A percentile compares a stretch with the other conserved stretches of the same genome.
phyloP scores from a whole-genome alignment of 2,797 vertebrate genomes.

The Harpagifer antarcticus region DNA sequence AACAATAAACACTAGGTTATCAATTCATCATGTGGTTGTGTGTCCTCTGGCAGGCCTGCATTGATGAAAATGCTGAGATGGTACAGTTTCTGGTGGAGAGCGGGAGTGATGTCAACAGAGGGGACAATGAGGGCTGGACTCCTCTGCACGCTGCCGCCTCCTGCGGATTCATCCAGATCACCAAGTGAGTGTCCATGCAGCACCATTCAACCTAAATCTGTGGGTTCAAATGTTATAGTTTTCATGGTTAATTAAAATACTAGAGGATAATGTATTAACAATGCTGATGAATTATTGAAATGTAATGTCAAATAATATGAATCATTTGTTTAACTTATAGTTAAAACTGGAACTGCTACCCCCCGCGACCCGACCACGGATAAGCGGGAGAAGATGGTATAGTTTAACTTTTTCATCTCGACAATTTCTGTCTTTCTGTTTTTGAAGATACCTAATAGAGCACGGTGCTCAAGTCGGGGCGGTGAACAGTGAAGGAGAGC shows the following conservation, averaged over 20 bases:
- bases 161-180: conserved; percentile 86
- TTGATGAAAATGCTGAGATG: conserved; percentile 90
- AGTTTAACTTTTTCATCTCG: not conserved
- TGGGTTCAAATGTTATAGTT: not conserved
- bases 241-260: not conserved
- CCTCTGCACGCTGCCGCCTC: conserved; percentile 87
- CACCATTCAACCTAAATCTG: not conserved
- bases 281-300: not conserved
- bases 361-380: no score
- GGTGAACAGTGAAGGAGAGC: conserved; percentile 90
- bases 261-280: not conserved
- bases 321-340: no score
- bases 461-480: conserved; percentile 86
- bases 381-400: no score
- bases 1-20: conserved; percentile 30
- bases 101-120: conserved; percentile 86
- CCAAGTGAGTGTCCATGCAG: conserved; percentile 78
- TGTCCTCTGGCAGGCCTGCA: conserved; percentile 84
- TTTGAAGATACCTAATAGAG: conserved; percentile 73
- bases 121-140: conserved; percentile 91
- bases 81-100: conserved; percentile 90
- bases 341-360: no score
- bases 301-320: no score
- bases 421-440: not conserved
- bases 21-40: conserved; percentile 29